Conservation (phyloP, 2,113 vertebrate genomes). For the Zonotrichia leucophrys region DNA sequence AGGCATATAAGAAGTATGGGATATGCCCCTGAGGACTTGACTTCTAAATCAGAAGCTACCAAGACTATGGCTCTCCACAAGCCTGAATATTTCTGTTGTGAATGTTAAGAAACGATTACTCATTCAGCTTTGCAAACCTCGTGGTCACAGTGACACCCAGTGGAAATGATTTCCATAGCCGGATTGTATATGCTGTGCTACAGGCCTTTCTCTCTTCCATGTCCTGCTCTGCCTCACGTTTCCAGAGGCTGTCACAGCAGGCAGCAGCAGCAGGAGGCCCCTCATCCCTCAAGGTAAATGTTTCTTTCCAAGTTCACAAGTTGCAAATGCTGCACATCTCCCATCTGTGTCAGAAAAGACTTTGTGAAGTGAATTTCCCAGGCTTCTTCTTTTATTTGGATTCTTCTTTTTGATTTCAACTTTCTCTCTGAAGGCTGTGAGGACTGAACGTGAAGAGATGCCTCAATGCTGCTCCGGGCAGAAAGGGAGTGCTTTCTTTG, state of each 20-base stretch:
- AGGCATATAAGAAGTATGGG: rapidly evolving
- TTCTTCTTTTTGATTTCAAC: background rate
- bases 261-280: background rate
- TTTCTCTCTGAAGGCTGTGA: background rate
- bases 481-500: background rate
- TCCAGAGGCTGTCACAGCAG: background rate
- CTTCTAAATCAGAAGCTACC: background rate
- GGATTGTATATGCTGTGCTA: background rate
- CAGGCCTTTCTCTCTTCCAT: too few species aligned
- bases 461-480: background rate
- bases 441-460: background rate
- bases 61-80: background rate
- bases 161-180: background rate
- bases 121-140: background rate
- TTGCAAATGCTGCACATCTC: background rate
- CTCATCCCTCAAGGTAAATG: background rate
- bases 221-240: background rate
- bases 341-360: background rate
- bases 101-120: background rate
- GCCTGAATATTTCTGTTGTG: background rate
- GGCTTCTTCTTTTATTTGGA: background rate
- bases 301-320: background rate
- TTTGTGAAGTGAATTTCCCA: background rate
- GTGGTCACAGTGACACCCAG: constrained; percentile 7
- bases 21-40: background rate